Base-by-base conservation (phyloP, 1,140 invertebrate species). In the Halictus rubicundus region DNA sequence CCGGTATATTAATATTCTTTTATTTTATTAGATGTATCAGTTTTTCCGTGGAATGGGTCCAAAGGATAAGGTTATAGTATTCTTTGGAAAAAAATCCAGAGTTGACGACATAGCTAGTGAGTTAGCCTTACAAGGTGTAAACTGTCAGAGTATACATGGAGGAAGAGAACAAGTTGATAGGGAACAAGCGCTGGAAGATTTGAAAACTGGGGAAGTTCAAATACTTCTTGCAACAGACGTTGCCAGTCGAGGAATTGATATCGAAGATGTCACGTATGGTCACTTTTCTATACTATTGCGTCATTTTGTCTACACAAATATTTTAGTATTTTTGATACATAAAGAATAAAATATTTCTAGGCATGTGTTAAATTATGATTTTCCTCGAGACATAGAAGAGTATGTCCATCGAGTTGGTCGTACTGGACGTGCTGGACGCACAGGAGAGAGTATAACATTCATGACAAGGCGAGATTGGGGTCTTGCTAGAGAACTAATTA, bases 161-260 rank as follows among this genome's bases (percentile, higher is more conserved):
- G 96, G 97, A 88, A 94, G 97, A 75, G 97, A 98, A 60, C 98
- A 99, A 88, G 89, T 78, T 85, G 98, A 99, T 88, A 93, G 98
- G 64, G 98, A 99, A 90, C 95, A 95, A 90, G 97, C 98, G 12
- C 92, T 99, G 12, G 94, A 95, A 49, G 97, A 98, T 84, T 95
- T 99, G 76, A 96, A 96, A 87, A 94, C 93, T 77, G 97, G 97
- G 0, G 89, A 92, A 9, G 96, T 96, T 0, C 94, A 94, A 49
- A 97, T 99, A 82, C 93, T 99, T n/a, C 95, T 99, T 27, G 98
- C 98, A 6, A 99, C 98, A n/a, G 98, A 99, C 94, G 96, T 99
- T 23, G 98, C 97, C 0, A 97, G 97, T 42, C 94, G 98, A 84
- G 98, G 98, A 42, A 95, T 99, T 64, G 98, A 99, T 91, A 98